Base-by-base conservation (phyloP, 2,113 vertebrate genomes). In the Acrocephalus arundinaceus region DNA sequence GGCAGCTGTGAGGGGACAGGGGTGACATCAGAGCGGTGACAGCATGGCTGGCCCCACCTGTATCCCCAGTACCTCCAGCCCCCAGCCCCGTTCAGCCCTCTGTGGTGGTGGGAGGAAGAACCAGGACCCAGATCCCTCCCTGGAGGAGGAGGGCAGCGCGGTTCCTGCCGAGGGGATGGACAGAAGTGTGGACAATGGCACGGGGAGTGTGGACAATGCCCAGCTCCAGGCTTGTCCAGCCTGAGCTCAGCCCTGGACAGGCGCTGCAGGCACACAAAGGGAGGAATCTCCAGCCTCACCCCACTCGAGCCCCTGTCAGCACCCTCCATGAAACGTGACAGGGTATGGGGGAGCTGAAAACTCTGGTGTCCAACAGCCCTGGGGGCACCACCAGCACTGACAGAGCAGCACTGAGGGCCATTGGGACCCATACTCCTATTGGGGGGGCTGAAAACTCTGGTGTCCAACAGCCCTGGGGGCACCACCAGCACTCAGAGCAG, bases 1-100 rank as follows among this genome's bases (percentile, higher is more conserved):
- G 99, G 98, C 87, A 99, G 97, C 99, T 99, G 61, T 9, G 67
- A 93, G 48, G 49, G 92, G 51, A 62, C 7, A 13, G 48, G 43
- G 46, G 37, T 4, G 6, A 9, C 1, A 0, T 85, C 61, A 88
- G 51, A 41, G 55, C 3, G 0, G 37, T 48, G 48, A 62, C 46
- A 68, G 46, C 41, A 5, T 1, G 28, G 10, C 62, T 52, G 63
- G n/a, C 48, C 43, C n/a, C 62, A n/a, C 55, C 41, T 18, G 14
- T 7, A 43, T 1, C 13, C 3, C 73, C 82, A 43, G 18, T 3
- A 4, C 35, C 65, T 15, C 4, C 61, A n/a, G 39, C 25, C n/a
- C 73, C 55, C 33, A 30, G 31, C 37, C 67, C 51, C 35, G 6
- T 6, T 22, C 49, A 54, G 58, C n/a, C 20, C 1, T 18, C 55